phyloP scores from a whole-genome alignment of 2,113 vertebrate species.

The Clarias batrachus region DNA sequence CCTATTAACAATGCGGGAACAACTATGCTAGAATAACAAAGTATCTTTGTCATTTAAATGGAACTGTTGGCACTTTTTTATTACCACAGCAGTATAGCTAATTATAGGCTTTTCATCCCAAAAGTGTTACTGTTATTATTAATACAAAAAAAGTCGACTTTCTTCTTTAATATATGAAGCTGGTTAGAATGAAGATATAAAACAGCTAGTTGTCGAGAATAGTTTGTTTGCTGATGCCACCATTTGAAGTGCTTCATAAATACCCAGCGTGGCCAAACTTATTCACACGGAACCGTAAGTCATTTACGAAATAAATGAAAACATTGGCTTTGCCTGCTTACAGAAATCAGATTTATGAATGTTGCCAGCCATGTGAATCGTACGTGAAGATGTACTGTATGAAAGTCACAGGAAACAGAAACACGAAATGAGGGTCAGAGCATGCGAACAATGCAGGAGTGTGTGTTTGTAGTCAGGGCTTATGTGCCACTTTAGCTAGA shows the following conservation, averaged over 20 bases:
- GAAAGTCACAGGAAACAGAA: neutral
- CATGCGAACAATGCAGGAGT: neutral
- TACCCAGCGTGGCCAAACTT: neutral
- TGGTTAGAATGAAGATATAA: neutral
- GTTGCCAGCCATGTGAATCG: neutral
- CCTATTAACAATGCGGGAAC: neutral
- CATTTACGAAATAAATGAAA: neutral
- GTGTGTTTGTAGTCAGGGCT: conserved; percentile 34
- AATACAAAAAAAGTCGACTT: neutral
- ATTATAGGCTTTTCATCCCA: neutral
- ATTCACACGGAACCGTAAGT: neutral
- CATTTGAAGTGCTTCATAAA: neutral
- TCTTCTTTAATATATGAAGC: neutral
- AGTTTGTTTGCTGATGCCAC: neutral
- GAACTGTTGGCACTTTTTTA: neutral
- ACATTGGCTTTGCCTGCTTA: neutral
- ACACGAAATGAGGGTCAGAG: neutral
- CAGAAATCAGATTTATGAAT: neutral
- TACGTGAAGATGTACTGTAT: neutral
- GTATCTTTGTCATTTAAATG: neutral
- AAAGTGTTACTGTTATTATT: neutral
- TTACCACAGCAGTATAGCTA: neutral
- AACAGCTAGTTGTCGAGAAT: neutral
- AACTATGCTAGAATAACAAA: neutral
- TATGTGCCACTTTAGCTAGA: conserved; percentile 10